phyloP scores from a whole-genome alignment of 1,140 invertebrate genomes.

The Coptotermes formosanus region DNA sequence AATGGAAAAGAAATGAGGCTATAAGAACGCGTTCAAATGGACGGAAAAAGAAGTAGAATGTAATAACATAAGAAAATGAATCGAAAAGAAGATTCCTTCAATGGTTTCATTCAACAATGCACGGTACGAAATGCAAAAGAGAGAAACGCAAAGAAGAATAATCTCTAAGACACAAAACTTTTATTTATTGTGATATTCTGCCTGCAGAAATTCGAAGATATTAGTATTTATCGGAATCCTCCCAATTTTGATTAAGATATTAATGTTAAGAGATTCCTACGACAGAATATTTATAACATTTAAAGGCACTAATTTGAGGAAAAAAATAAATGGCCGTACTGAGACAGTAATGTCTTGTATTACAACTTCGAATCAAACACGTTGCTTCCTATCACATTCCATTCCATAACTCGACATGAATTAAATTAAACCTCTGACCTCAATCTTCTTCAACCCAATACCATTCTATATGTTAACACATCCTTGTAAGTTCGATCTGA shows the following conservation, averaged over 20 bases:
- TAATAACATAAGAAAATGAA: neutral
- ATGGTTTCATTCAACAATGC: slow-evolving; percentile 1
- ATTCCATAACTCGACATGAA: neutral
- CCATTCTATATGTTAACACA: too few species aligned
- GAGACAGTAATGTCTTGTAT: neutral
- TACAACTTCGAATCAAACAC: neutral
- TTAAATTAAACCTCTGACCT: neutral
- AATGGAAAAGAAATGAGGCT: slow-evolving; percentile 1
- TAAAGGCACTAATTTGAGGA: neutral
- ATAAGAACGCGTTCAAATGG: neutral
- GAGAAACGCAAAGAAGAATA: neutral
- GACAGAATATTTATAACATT: too few species aligned
- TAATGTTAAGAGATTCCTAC: neutral
- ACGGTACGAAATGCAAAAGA: neutral
- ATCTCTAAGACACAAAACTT: neutral
- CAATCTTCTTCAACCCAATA: neutral
- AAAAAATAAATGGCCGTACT: neutral
- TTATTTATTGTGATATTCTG: neutral
- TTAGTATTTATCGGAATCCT: neutral
- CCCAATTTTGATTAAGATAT: neutral
- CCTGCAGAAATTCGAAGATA: neutral
- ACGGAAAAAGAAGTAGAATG: neutral
- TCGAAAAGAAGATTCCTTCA: neutral
- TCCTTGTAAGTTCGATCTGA: too few species aligned
- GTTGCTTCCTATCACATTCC: neutral